Evolutionary conservation across 2,888 invertebrate species (phyloP).

Genomic region (Criorhina ranunculi): DNA sequence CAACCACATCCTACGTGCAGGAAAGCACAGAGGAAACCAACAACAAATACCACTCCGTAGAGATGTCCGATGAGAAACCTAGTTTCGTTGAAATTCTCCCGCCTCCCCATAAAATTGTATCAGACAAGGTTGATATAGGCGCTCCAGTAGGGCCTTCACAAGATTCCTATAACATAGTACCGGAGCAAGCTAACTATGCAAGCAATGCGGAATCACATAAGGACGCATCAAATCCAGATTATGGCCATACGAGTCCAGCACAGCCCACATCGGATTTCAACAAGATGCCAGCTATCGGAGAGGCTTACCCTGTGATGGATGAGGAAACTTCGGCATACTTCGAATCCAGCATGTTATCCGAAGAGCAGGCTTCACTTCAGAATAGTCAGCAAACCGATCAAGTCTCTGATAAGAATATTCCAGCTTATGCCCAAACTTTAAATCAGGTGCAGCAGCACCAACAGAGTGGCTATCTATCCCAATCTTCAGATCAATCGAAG

Average conservation of each 20-base stretch:
- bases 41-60: constrained; percentile 67
- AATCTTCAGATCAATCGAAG: constrained; percentile 75
- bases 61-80: constrained; percentile 62
- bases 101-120: constrained; percentile 39
- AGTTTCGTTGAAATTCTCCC: constrained; percentile 63
- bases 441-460: background rate
- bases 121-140: constrained; percentile 42
- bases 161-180: constrained; percentile 49
- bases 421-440: constrained; percentile 27
- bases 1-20: constrained; percentile 60
- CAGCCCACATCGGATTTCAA: constrained; percentile 82
- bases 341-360: constrained; percentile 67
- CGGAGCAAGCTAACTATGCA: constrained; percentile 62
- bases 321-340: constrained; percentile 67
- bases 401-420: constrained; percentile 26
- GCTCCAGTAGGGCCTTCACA: constrained; percentile 51
- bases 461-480: background rate
- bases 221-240: constrained; percentile 70
- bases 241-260: constrained; percentile 82
- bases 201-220: constrained; percentile 61
- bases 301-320: constrained; percentile 81
- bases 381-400: constrained; percentile 57
- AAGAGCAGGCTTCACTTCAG: constrained; percentile 75
- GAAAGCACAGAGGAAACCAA: constrained; percentile 52
- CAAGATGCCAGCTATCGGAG: constrained; percentile 83